phyloP scores from a whole-genome alignment of 2,113 vertebrate genomes.

The Trachemys scripta region DNA sequence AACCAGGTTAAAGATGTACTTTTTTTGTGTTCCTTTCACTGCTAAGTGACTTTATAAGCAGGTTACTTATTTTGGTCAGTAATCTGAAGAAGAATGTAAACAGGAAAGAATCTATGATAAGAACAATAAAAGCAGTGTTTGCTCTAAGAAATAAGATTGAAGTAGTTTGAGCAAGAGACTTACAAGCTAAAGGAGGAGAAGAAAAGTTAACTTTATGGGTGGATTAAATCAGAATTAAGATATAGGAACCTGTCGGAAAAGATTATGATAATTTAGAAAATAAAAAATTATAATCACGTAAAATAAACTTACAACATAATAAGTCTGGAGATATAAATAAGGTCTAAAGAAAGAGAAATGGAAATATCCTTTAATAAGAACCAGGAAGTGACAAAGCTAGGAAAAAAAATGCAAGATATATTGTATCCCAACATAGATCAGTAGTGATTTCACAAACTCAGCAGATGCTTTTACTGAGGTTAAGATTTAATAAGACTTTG shows the following conservation, averaged over 20 bases:
- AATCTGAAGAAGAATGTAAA: neutral
- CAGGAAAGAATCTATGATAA: neutral
- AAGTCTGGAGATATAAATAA: neutral
- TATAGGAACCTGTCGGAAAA: neutral
- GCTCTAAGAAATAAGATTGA: neutral
- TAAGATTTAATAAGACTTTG: conserved; percentile 35
- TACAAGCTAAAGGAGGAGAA: neutral
- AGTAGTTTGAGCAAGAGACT: neutral
- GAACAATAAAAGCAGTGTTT: neutral
- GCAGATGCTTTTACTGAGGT: conserved; percentile 36
- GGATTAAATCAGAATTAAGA: neutral
- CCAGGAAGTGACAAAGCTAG: neutral
- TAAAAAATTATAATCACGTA: neutral
- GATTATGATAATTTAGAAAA: neutral
- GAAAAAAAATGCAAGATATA: conserved; percentile 3
- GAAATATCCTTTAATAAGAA: neutral
- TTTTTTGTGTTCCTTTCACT: conserved; percentile 6
- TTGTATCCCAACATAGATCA: conserved; percentile 23
- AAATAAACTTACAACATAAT: neutral
- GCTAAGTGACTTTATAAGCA: neutral
- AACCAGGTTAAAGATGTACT: neutral
- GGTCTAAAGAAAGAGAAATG: neutral
- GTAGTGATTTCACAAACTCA: conserved; percentile 20
- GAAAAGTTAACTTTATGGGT: neutral
- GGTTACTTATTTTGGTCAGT: neutral